Conservation (phyloP, 2,888 invertebrate genomes). For the Smittia aterrima region DNA sequence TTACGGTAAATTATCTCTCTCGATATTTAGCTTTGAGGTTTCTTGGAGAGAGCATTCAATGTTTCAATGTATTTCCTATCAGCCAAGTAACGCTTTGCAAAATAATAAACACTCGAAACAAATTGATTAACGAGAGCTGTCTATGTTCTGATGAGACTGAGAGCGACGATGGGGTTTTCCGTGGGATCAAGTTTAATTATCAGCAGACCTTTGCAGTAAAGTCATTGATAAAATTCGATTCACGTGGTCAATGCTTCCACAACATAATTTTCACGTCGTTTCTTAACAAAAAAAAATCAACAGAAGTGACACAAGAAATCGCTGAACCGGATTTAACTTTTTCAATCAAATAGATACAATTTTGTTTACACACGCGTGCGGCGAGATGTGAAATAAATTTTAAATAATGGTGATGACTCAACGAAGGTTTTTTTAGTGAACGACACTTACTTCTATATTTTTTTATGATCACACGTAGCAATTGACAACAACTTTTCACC, state of each 20-base stretch:
- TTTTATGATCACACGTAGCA: background rate
- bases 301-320: background rate
- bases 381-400: background rate
- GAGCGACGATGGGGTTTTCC: background rate
- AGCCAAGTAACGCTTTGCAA: too few relatives aligned
- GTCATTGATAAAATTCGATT: background rate
- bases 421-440: background rate
- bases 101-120: background rate
- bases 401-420: background rate
- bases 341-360: background rate
- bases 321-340: background rate
- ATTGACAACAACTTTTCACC: background rate
- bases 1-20: too few relatives aligned
- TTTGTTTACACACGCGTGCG: constrained; percentile 7
- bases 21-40: too few relatives aligned
- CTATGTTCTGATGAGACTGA: background rate
- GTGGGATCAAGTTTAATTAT: background rate
- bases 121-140: background rate
- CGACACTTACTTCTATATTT: background rate
- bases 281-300: background rate
- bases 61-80: too few relatives aligned
- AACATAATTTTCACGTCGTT: background rate
- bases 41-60: too few relatives aligned
- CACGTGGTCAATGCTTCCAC: background rate
- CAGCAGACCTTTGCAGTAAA: background rate